Evolutionary conservation across 2,113 vertebrate species (phyloP).

Genomic region (Ammodytes marinus): DNA sequence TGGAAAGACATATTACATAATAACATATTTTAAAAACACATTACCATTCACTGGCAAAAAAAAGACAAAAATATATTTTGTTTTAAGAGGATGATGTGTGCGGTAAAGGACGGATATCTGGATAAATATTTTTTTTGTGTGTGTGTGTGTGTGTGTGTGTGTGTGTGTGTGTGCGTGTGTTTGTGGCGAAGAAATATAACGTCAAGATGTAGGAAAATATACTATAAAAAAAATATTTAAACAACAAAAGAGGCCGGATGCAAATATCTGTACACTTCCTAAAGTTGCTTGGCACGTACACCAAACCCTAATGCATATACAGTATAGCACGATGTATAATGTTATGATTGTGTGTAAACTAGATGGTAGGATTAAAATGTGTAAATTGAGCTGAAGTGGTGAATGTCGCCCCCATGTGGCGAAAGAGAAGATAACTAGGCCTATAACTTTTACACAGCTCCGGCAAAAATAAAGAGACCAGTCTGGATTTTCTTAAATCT

Average conservation of each 20-base stretch:
- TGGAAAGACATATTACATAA: too few species aligned
- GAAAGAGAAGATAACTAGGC: background rate
- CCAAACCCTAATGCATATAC: constrained; percentile 15
- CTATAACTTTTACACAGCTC: too few species aligned
- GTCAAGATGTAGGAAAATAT: background rate
- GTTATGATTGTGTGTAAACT: background rate
- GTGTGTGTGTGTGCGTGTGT: background rate
- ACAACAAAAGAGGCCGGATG: background rate
- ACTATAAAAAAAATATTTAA: constrained; percentile 1
- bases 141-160: too few species aligned
- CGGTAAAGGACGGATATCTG: constrained; percentile 18
- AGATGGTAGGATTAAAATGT: background rate
- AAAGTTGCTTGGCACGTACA: constrained; percentile 36
- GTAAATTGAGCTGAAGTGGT: background rate
- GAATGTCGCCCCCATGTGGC: constrained; percentile 48
- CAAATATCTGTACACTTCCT: constrained; percentile 5
- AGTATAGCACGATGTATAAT: background rate
- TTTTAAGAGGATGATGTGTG: background rate
- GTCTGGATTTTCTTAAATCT: too few species aligned
- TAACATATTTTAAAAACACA: too few species aligned
- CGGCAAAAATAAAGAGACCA: too few species aligned
- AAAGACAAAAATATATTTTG: background rate
- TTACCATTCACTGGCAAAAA: background rate
- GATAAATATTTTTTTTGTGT: background rate
- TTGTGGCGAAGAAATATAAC: background rate